Conservation (phyloP, 2,113 vertebrate genomes). For the Chiloscyllium plagiosum region DNA sequence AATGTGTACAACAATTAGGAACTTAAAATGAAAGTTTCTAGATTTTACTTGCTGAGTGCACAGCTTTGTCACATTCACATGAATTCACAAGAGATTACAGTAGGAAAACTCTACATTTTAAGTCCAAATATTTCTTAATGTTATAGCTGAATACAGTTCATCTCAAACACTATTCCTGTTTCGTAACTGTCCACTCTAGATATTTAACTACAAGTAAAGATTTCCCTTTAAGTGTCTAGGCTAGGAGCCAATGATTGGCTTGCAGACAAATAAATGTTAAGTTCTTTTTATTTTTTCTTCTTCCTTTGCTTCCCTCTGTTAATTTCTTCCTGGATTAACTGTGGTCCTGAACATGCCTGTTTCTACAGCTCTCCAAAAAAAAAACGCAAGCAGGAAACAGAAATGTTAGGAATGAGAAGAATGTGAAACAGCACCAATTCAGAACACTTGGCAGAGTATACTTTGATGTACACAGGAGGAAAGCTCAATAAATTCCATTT, state of each 20-base stretch:
- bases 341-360: conserved; percentile 25
- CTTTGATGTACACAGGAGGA: background rate
- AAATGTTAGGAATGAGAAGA: conserved; percentile 26
- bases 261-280: background rate
- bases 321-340: background rate
- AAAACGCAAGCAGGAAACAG: conserved; percentile 25
- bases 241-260: background rate
- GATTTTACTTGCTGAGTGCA: background rate
- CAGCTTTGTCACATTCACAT: background rate
- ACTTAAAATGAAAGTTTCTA: background rate
- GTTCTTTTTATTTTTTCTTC: background rate
- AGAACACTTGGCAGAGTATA: background rate
- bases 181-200: background rate
- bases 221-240: background rate
- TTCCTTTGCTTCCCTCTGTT: background rate
- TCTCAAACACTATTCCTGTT: background rate
- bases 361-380: background rate
- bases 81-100: background rate
- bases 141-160: background rate
- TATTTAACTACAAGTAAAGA: background rate
- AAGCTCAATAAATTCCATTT: background rate
- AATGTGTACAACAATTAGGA: background rate
- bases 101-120: background rate
- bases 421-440: background rate
- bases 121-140: background rate